Percentiles rank a stretch among this genome's conserved stretches.
phyloP scores from a whole-genome alignment of 2,888 invertebrate species.

The Meliscaeva auricollis region DNA sequence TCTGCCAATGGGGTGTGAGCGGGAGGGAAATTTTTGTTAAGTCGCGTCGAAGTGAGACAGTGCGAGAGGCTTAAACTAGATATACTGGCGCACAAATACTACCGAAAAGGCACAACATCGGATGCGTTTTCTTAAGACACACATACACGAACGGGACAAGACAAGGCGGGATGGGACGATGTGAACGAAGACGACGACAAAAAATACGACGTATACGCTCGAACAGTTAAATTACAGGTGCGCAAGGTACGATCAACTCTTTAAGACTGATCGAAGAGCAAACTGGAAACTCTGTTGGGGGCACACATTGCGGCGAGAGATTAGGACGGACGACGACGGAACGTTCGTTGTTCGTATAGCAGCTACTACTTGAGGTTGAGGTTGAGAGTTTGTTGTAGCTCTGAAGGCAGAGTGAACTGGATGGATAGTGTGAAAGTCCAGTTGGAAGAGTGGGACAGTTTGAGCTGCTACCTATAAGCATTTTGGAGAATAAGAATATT shows the following conservation, averaged over 20 bases:
- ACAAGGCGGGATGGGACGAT: not conserved
- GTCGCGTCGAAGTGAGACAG: conserved; percentile 60
- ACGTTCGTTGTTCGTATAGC: not conserved
- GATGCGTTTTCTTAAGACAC: conserved; percentile 47
- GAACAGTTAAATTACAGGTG: conserved; percentile 81
- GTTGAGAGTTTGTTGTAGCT: conserved; percentile 7
- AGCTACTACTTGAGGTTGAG: not conserved
- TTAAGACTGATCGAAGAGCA: conserved; percentile 82
- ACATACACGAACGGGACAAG: conserved; percentile 18
- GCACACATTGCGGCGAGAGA: conserved; percentile 72
- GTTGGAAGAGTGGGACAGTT: conserved; percentile 73
- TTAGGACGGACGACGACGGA: conserved; percentile 20
- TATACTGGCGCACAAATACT: conserved; percentile 55
- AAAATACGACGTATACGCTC: too few species aligned
- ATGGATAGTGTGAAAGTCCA: conserved; percentile 65
- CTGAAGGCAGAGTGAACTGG: conserved; percentile 58
- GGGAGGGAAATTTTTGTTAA: conserved; percentile 53
- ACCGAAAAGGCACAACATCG: conserved; percentile 34
- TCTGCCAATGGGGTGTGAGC: conserved; percentile 73
- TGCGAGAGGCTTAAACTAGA: conserved; percentile 66
- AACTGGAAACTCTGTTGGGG: conserved; percentile 79
- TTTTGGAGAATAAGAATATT: conserved; percentile 73
- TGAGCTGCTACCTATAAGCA: conserved; percentile 49
- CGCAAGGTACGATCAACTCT: conserved; percentile 83
- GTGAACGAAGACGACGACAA: conserved; percentile 20